Base-by-base conservation (phyloP, 1,140 invertebrate species). In the Panulirus ornatus region DNA sequence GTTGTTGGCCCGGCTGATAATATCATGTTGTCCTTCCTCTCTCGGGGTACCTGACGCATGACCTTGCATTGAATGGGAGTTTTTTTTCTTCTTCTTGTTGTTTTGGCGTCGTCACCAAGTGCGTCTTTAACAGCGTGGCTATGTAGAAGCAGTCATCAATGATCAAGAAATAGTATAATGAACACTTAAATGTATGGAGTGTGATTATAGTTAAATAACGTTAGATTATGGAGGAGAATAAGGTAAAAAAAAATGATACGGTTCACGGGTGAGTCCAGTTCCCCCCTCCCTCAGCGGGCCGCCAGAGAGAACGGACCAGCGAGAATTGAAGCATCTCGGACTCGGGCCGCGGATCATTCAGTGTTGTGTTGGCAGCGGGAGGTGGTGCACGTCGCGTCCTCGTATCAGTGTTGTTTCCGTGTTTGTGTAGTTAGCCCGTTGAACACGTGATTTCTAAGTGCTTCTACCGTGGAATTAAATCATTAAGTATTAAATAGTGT, bases 341-440 rank as follows among this genome's bases (percentile, higher is more conserved):
- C 51, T 16, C 22, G 42, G 19, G n/a, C 30, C 40, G 34, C 44
- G 22, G 51, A 82, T 51, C 44, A 82, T 51, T 54, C 58, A 83
- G 81, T 83, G 81, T 83, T 83, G 51, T 83, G 58, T 83, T 40
- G 36, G 81, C 58, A 83, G 81, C 70, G 81, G 81, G 36, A 83
- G 81, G 38, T 58, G 81, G 81, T 70, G 81, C 54, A 83, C 58
- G 81, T 83, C 54, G 81, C 81, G 81, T 63, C 63, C 81, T 70
- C 81, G 47, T 83, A 27, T 83, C 81, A 70, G 81, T 83, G 81
- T 83, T 83, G 81, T 83, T 83, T 83, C 81, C 81, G 70, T 83
- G 81, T 66, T 83, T 83, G 81, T 83, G 81, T 83, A 83, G 81
- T 79, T 79, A 79, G 76, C 76, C 76, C 76, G 76, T 79, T 40